Base-by-base conservation (phyloP, 2,113 vertebrate species). In the Phocoena phocoena region DNA sequence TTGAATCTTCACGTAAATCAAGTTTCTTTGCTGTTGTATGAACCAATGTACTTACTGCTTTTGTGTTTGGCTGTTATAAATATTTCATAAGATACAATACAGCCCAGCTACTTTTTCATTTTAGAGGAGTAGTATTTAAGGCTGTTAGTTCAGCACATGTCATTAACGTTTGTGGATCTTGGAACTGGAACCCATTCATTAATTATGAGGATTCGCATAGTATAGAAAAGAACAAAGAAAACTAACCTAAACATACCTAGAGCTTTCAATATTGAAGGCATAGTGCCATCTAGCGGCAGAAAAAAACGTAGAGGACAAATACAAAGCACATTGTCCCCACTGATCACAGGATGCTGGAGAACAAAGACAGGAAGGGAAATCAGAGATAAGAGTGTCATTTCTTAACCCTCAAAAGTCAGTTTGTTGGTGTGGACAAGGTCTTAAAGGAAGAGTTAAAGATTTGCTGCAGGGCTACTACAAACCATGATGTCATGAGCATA, bases 241-340 rank as follows among this genome's bases (percentile, higher is more conserved):
- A 58, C 11, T 1, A 21, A 91, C 36, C 38, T 31, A 23, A 67
- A 67, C 13, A 0, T 2, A 67, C 2, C 28, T 83, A 14, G 33
- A 58, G 36, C 8, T 71, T 91, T 82, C 53, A 91, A 74, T 68
- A 65, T 13, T 97, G 95, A 87, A 89, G 62, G 25, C 83, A 87
- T 1, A 96, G 77, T 28, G 97, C 97, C 96, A 97, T 91, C 97
- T 98, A 89, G 96, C 91, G 97, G 94, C 25, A 71, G 44, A 70
- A 58, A 50, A 33, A 81, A 53, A 82, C 38, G 41, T 26, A 60
- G 18, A 58, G 28, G 12, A 44, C 55, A 44, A 88, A 53, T 31
- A 28, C 5, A 41, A 60, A 62, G 33, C 36, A 15, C 2, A 3
- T 4, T 1, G 5, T 80, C 71, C 41, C 14, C 9, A 2, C n/a